phyloP scores from a whole-genome alignment of 2,888 invertebrate species.

The Lysandra bellargus region DNA sequence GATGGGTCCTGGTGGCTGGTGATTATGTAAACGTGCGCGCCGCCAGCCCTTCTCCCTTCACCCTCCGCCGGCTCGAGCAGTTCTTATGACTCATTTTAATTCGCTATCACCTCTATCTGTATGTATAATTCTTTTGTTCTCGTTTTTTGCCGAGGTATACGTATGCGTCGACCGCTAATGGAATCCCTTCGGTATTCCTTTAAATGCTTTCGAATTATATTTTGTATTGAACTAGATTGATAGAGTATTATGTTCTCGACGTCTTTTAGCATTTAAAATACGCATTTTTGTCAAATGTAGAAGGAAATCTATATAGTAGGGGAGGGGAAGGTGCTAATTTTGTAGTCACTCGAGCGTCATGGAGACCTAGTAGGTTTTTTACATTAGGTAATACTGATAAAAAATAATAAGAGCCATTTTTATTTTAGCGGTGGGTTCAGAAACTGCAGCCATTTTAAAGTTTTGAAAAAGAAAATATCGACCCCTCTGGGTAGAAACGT shows the following conservation, averaged over 20 bases:
- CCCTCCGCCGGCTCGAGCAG: conserved; percentile 35
- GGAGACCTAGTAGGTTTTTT: too few species aligned
- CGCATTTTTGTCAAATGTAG: neutral
- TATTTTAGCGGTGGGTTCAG: too few species aligned
- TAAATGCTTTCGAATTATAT: neutral
- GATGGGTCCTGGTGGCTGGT: conserved; percentile 57
- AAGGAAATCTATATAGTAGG: neutral
- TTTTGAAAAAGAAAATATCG: too few species aligned
- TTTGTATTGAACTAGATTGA: neutral
- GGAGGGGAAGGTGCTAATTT: neutral
- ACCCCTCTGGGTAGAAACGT: too few species aligned
- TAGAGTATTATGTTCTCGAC: neutral
- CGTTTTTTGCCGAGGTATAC: conserved; percentile 23
- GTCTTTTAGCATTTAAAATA: neutral
- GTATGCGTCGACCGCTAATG: conserved; percentile 14
- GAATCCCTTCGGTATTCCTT: conserved; percentile 18
- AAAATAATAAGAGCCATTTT: too few species aligned
- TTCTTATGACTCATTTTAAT: conserved; percentile 37
- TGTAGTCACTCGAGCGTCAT: neutral
- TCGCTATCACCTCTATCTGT: conserved; percentile 33
- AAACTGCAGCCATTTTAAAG: too few species aligned
- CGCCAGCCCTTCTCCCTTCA: conserved; percentile 41
- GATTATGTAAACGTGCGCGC: conserved; percentile 69
- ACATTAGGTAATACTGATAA: too few species aligned
- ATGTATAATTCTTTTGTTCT: conserved; percentile 33